Percentiles rank a stretch among this genome's conserved stretches.
Conservation (phyloP, 2,113 vertebrate genomes). For the Gorsachius goisagi region DNA sequence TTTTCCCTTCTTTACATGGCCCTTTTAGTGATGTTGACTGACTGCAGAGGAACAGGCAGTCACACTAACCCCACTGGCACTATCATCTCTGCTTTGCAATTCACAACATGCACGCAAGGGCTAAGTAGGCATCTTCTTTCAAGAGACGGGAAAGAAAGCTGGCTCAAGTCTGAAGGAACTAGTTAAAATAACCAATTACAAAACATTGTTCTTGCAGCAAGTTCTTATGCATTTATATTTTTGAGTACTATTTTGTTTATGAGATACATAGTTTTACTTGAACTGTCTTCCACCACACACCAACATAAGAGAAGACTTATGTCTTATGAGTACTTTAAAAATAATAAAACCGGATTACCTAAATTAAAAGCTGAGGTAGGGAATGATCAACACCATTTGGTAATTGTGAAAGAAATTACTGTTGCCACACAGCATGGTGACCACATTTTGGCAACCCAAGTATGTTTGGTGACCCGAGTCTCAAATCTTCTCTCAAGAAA, state of each 20-base stretch:
- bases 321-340: background rate
- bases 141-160: background rate
- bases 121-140: background rate
- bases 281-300: background rate
- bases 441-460: background rate
- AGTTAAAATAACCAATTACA: background rate
- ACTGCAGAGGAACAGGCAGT: background rate
- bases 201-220: background rate
- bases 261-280: background rate
- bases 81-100: background rate
- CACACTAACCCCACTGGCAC: background rate
- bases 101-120: background rate
- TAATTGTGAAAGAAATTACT: background rate
- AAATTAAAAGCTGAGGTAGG: background rate
- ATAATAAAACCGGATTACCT: background rate
- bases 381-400: background rate
- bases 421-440: background rate
- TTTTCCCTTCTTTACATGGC: fast-evolving
- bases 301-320: background rate
- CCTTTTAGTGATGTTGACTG: background rate
- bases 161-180: background rate
- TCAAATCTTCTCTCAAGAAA: background rate
- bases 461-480: background rate
- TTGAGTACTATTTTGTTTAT: background rate
- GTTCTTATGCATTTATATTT: background rate